Conservation (phyloP, 2,888 invertebrate genomes). For the Lasioglossum pauxillum region DNA sequence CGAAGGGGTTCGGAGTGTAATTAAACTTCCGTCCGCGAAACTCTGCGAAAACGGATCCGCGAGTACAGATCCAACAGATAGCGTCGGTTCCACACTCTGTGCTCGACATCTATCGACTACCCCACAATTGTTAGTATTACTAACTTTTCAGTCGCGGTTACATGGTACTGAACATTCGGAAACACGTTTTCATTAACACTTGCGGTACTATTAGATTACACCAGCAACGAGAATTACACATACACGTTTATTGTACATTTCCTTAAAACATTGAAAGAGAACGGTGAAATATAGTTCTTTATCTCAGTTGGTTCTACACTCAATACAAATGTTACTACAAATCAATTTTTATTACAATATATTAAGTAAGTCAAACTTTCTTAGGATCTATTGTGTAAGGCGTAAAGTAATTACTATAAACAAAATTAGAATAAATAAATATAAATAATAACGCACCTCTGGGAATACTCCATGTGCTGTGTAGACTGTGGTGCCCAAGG, state of each 20-base stretch:
- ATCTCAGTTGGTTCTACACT: too few relatives aligned
- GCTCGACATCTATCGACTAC: conserved; percentile 51
- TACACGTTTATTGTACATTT: neutral
- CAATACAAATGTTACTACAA: too few relatives aligned
- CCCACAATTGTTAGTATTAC: conserved; percentile 58
- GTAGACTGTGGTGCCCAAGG: too few relatives aligned
- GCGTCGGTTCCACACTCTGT: conserved; percentile 34
- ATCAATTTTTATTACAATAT: too few relatives aligned
- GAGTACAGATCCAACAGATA: conserved; percentile 31
- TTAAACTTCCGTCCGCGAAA: conserved; percentile 69
- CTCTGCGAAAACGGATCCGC: conserved; percentile 67
- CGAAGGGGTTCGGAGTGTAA: conserved; percentile 64
- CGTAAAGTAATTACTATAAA: too few relatives aligned
- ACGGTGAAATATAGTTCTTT: too few relatives aligned
- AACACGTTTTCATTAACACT: neutral
- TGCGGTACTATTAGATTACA: neutral
- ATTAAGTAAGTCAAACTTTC: too few relatives aligned
- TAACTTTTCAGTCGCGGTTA: conserved; percentile 45
- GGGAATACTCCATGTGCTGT: too few relatives aligned
- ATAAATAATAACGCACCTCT: too few relatives aligned
- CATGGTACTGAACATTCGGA: neutral
- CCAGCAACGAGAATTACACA: neutral
- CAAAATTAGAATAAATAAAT: too few relatives aligned
- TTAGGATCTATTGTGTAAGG: too few relatives aligned
- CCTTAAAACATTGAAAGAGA: neutral